These are phyloP conservation scores for Styela plicata DNA, from an alignment of 23 tunicate species.

Conservation along the genomic window DNA sequence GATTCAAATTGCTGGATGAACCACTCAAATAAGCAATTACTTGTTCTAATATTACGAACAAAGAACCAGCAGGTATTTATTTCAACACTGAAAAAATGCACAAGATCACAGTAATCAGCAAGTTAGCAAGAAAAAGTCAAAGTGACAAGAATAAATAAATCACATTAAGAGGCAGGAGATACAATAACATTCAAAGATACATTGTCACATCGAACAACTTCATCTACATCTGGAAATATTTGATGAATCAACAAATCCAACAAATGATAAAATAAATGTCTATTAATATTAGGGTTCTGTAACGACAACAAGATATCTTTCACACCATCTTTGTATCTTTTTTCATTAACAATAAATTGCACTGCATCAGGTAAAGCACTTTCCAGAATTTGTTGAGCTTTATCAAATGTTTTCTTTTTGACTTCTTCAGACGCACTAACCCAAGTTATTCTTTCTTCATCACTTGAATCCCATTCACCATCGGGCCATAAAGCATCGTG, in stretches of 20 bases:
- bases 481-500: slow-evolving; percentile 68
- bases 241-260: slow-evolving; percentile 41
- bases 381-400: slow-evolving; percentile 40
- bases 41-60: too few relatives aligned
- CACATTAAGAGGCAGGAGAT: background rate
- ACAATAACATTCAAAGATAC: background rate
- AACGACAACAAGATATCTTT: slow-evolving; percentile 42
- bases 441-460: slow-evolving; percentile 18
- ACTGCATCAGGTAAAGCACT: slow-evolving; percentile 63
- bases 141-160: background rate
- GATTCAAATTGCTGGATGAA: too few relatives aligned
- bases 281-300: slow-evolving; percentile 58
- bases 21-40: too few relatives aligned
- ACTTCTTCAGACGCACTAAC: background rate
- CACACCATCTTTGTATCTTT: slow-evolving; percentile 39
- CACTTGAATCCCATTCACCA: slow-evolving; percentile 55
- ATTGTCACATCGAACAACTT: background rate
- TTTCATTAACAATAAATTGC: slow-evolving; percentile 39
- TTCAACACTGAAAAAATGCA: too few relatives aligned
- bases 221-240: slow-evolving; percentile 49
- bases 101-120: background rate
- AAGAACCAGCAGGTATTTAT: too few relatives aligned
- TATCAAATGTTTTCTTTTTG: slow-evolving; percentile 4
- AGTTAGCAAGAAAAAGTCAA: background rate
- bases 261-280: slow-evolving; percentile 69